Base-by-base conservation (phyloP, 2,888 invertebrate genomes). In the Drosophila leonis region DNA sequence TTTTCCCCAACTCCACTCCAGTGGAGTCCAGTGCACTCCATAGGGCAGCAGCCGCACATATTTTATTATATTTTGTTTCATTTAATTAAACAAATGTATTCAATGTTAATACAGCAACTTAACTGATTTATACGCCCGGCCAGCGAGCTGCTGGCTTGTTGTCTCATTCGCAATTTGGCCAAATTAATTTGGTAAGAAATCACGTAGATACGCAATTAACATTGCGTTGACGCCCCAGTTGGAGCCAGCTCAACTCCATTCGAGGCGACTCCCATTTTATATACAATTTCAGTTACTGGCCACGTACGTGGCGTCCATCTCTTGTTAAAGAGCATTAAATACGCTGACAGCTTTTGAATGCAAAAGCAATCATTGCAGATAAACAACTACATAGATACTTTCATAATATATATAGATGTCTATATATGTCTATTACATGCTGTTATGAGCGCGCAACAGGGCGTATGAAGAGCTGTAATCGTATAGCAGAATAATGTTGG, bases 121-220 rank as follows among this genome's bases (percentile, higher is more conserved):
- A 86, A 84, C 86, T 86, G 86, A 86, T 86, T 86, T 86, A 86
- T 86, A 65, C 37, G 65, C 54, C 18, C 15, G 39, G 18, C 2
- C 35, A 24, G 35, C 35, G 15, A 24, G 24, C 35, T 33, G 49
- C 31, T 31, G 48, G 56, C 46, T 51, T 51, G 59, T 62, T 67
- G 52, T 55, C 69, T 37, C 54, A 65, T 74, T 78, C 59, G 90
- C 87, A 91, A 90, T 91, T 91, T 90, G 82, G 80, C 76, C 83
- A 90, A 91, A 90, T 90, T 91, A 91, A 91, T 91, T 91, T 90
- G 88, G 90, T 90, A 90, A 90, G 91, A 91, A 91, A 91, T 91
- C 91, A 91, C 91, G 91, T 91, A 91, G 90, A 90, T 90, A 90
- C 90, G 90, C 90, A 91, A 91, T 91, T 91, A 91, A 91, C 87